Conservation (phyloP, 2,888 invertebrate genomes). For the Notodonta dromedarius region DNA sequence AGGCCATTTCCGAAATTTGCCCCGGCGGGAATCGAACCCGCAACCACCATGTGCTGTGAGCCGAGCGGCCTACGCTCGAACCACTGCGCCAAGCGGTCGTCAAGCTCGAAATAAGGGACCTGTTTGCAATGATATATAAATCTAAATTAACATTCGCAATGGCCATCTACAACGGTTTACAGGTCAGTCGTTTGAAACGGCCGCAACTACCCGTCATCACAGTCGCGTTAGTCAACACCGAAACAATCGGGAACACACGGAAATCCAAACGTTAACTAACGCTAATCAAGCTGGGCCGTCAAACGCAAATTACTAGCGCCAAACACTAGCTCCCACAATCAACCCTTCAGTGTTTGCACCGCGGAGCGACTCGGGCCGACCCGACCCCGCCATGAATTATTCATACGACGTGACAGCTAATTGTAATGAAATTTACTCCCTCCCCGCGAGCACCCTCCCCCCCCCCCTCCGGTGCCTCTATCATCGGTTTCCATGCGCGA, state of each 20-base stretch:
- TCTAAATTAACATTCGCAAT: no score
- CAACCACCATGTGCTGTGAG: no score
- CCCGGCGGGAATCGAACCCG: no score
- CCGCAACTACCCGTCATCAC: neutral
- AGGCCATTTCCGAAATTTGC: no score
- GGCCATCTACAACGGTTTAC: neutral
- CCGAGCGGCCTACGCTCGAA: no score
- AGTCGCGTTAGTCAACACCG: neutral
- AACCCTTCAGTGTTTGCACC: constrained; percentile 78
- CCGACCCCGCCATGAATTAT: constrained; percentile 71
- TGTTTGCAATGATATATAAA: no score
- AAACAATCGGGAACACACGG: constrained; percentile 4
- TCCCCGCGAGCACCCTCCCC: constrained; percentile 37
- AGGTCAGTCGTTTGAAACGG: neutral
- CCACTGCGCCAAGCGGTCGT: no score
- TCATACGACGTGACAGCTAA: constrained; percentile 77
- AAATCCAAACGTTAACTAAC: constrained; percentile 27
- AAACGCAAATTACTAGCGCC: constrained; percentile 61
- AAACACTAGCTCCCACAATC: constrained; percentile 50
- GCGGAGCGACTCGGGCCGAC: constrained; percentile 37
- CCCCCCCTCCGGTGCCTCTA: constrained; percentile 11
- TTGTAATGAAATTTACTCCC: constrained; percentile 83
- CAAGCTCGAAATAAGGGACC: no score
- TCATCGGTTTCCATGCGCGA: constrained; percentile 44
- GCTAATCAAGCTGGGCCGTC: constrained; percentile 57